Percentiles rank a stretch among this genome's conserved stretches.
Evolutionary conservation across 2,113 vertebrate species (phyloP).

Genomic region (Pithys albifrons): DNA sequence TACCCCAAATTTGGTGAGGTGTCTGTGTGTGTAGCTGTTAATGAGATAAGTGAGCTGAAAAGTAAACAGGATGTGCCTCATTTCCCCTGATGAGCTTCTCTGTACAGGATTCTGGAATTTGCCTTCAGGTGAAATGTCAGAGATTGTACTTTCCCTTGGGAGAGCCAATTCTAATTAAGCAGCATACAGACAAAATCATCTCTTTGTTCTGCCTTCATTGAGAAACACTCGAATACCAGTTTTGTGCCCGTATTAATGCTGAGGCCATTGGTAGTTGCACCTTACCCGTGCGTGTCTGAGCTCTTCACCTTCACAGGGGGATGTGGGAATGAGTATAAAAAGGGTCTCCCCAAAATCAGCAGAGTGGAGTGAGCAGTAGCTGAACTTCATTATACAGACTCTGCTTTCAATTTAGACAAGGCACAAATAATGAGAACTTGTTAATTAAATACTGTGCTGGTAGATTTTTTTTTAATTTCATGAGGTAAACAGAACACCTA

Average conservation of each 20-base stretch:
- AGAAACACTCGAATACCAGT: not conserved
- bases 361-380: not conserved
- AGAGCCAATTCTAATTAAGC: slow-evolving; percentile 26
- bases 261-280: not conserved
- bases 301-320: not conserved
- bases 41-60: slow-evolving; percentile 41
- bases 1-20: not conserved
- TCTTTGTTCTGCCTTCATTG: not conserved
- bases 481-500: not conserved
- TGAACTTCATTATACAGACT: not conserved
- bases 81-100: slow-evolving; percentile 59
- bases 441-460: not conserved
- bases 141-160: slow-evolving; percentile 15
- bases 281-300: not conserved
- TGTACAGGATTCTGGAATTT: slow-evolving; percentile 33
- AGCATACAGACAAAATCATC: not conserved
- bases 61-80: slow-evolving; percentile 63
- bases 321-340: not conserved
- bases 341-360: not conserved
- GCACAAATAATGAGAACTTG: not conserved
- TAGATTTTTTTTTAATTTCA: not conserved
- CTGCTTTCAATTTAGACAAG: not conserved
- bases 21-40: not conserved
- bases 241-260: not conserved
- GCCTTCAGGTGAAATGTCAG: slow-evolving; percentile 59